Percentiles rank a stretch among this genome's conserved stretches.
phyloP scores from a whole-genome alignment of 2,797 vertebrate species.

The Premnoplex brunnescens region DNA sequence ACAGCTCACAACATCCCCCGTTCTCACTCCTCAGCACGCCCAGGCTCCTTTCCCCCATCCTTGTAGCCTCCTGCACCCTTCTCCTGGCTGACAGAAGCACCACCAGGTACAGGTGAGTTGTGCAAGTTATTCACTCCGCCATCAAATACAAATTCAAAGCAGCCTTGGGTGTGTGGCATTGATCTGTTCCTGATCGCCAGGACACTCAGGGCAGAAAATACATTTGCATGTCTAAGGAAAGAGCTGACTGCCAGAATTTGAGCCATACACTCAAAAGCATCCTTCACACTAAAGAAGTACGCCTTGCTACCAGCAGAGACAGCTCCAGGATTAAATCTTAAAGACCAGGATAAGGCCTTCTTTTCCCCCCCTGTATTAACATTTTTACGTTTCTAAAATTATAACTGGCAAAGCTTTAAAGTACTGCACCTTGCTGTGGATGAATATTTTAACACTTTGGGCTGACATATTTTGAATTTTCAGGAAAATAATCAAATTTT shows the following conservation, averaged over 20 bases:
- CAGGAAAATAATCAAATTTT: conserved; percentile 28
- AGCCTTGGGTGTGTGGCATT: neutral
- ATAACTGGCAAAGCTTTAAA: neutral
- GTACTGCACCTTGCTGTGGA: neutral
- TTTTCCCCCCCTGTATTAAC: neutral
- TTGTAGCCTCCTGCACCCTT: neutral
- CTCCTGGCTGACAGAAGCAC: neutral
- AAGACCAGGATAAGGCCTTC: neutral
- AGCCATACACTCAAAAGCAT: neutral
- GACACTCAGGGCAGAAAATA: neutral
- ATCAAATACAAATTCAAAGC: neutral
- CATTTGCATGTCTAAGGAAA: neutral
- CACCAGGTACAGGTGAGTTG: neutral
- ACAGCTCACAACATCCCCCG: neutral
- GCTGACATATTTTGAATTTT: conserved; percentile 14
- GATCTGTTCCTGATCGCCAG: neutral
- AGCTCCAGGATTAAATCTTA: neutral
- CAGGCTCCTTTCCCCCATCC: neutral
- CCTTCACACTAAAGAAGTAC: neutral
- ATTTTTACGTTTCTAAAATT: neutral
- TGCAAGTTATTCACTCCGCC: neutral
- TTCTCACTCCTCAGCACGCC: neutral
- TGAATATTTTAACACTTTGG: conserved; percentile 38
- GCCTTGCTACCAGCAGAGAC: neutral
- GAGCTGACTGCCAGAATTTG: neutral